phyloP scores from a whole-genome alignment of 2,888 invertebrate species.

The Eupithecia insigniata region DNA sequence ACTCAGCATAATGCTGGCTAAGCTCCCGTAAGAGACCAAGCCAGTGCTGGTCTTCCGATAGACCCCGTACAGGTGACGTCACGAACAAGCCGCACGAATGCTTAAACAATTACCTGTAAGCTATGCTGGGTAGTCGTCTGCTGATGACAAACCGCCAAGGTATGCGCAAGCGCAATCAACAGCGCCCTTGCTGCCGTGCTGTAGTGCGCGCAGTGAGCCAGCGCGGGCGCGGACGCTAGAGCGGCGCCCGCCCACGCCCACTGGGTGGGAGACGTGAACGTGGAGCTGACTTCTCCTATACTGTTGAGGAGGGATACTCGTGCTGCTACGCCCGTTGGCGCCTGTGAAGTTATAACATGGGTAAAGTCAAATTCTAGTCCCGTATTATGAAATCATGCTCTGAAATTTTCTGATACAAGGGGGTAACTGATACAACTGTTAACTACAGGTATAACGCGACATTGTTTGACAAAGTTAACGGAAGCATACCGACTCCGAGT shows the following conservation, averaged over 20 bases:
- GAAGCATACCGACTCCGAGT: too few species aligned
- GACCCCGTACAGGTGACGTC: too few species aligned
- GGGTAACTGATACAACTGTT: too few species aligned
- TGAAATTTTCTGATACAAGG: too few species aligned
- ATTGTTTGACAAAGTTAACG: too few species aligned
- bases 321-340: constrained; percentile 66
- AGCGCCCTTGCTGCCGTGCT: constrained; percentile 56
- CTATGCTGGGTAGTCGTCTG: constrained; percentile 9
- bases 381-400: too few species aligned
- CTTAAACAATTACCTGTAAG: constrained; percentile 49
- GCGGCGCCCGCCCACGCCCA: constrained; percentile 68
- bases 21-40: too few species aligned
- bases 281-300: constrained; percentile 52
- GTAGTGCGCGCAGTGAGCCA: constrained; percentile 48
- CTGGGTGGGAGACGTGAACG: constrained; percentile 57
- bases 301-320: constrained; percentile 65
- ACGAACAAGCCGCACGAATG: too few species aligned
- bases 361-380: not conserved
- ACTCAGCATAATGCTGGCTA: too few species aligned
- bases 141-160: constrained; percentile 52
- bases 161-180: constrained; percentile 59
- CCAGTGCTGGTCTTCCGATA: too few species aligned
- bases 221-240: constrained; percentile 37
- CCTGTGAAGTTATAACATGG: constrained; percentile 55
- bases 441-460: too few species aligned